phyloP scores from a whole-genome alignment of 2,113 vertebrate genomes.

The Notechis scutatus region DNA sequence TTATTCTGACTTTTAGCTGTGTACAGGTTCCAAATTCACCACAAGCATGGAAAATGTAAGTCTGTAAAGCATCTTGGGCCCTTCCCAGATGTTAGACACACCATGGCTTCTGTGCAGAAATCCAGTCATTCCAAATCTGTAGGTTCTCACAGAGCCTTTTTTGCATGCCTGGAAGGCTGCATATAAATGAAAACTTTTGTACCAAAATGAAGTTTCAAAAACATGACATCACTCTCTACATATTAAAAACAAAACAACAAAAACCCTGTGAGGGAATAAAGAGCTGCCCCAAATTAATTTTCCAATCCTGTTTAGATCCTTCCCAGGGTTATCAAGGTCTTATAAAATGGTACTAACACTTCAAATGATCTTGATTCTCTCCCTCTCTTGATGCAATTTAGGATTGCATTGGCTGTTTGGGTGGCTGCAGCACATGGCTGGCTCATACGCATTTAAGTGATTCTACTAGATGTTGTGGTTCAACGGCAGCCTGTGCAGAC shows the following conservation, averaged over 20 bases:
- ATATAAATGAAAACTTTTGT: background rate
- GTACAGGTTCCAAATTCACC: slow-evolving; percentile 73
- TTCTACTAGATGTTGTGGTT: no score
- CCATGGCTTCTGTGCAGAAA: slow-evolving; percentile 51
- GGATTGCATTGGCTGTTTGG: no score
- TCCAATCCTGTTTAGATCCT: background rate
- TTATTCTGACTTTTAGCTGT: slow-evolving; percentile 74
- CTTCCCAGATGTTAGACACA: slow-evolving; percentile 61
- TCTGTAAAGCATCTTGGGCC: slow-evolving; percentile 65
- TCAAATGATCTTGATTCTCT: no score
- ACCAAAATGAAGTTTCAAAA: background rate
- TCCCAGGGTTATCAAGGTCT: background rate
- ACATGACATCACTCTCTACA: background rate
- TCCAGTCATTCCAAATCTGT: slow-evolving; percentile 29
- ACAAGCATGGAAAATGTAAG: slow-evolving; percentile 77
- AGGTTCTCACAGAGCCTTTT: background rate
- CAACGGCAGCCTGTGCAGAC: no score
- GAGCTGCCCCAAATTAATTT: background rate
- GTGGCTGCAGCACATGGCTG: no score
- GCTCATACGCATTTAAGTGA: no score
- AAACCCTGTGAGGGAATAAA: background rate
- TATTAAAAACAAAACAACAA: background rate
- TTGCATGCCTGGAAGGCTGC: background rate
- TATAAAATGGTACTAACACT: no score
- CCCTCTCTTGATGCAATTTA: no score